phyloP scores from a whole-genome alignment of 2,113 vertebrate species.

The Philantomba maxwellii region DNA sequence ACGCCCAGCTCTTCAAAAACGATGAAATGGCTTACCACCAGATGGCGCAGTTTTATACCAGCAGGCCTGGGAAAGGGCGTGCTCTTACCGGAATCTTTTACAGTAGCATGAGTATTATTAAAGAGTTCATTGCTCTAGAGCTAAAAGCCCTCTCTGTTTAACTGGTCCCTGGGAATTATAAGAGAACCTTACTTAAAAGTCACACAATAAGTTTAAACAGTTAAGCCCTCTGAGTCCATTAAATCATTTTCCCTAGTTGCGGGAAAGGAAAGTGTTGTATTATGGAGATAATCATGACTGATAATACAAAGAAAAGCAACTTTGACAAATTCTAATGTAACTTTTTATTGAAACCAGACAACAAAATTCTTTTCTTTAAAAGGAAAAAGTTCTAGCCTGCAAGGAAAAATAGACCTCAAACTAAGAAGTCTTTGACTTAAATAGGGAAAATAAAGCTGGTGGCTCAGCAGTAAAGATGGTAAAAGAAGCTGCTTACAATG shows the following conservation, averaged over 20 bases:
- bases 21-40: not conserved
- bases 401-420: not conserved
- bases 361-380: not conserved
- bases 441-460: not conserved
- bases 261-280: not conserved
- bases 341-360: not conserved
- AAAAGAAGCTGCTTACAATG: not conserved
- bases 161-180: not conserved
- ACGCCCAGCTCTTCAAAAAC: not conserved
- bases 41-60: not conserved
- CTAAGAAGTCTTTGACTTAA: not conserved
- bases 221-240: not conserved
- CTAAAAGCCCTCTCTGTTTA: not conserved
- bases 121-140: not conserved
- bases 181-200: not conserved
- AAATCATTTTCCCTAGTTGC: not conserved
- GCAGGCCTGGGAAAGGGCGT: not conserved
- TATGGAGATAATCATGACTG: not conserved
- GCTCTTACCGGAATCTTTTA: not conserved
- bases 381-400: not conserved
- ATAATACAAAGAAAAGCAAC: not conserved
- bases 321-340: conserved; percentile 2
- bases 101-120: not conserved
- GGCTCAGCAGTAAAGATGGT: not conserved
- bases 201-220: not conserved